A percentile compares a stretch with the other conserved stretches of the same genome.
Evolutionary conservation across 2,888 invertebrate species (phyloP).

Genomic region (Diploptera punctata): DNA sequence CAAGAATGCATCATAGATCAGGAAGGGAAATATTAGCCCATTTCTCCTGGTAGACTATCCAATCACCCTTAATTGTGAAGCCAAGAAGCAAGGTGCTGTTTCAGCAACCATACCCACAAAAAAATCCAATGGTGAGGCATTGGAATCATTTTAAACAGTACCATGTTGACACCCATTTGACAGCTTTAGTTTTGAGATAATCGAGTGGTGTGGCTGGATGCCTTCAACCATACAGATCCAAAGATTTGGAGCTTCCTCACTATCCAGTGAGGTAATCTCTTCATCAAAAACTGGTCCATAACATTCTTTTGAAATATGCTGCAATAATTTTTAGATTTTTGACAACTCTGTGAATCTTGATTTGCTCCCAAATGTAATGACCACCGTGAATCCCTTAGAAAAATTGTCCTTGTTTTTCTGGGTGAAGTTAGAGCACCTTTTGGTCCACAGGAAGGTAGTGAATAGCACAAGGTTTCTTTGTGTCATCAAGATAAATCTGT

Average conservation of each 20-base stretch:
- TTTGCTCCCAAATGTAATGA: too few species aligned
- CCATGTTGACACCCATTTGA: conserved; percentile 3
- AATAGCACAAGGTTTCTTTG: not conserved
- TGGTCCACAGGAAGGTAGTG: not conserved
- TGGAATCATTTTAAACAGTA: not conserved
- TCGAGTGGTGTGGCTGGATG: too few species aligned
- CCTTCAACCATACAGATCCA: too few species aligned
- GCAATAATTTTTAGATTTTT: too few species aligned
- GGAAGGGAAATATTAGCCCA: not conserved
- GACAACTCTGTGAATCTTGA: not conserved
- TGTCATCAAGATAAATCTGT: not conserved
- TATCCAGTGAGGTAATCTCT: not conserved
- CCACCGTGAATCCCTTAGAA: not conserved
- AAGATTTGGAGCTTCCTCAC: not conserved
- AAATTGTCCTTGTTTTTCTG: not conserved
- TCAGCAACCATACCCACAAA: not conserved
- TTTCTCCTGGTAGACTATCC: not conserved
- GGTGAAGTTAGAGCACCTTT: not conserved
- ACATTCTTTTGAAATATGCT: too few species aligned
- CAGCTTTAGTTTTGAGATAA: not conserved
- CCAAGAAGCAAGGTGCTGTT: not conserved
- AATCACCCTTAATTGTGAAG: not conserved
- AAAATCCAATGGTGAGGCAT: not conserved
- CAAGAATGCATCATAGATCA: not conserved
- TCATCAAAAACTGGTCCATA: not conserved